Conservation (phyloP, 2,888 invertebrate genomes). For the Apamea sordens region DNA sequence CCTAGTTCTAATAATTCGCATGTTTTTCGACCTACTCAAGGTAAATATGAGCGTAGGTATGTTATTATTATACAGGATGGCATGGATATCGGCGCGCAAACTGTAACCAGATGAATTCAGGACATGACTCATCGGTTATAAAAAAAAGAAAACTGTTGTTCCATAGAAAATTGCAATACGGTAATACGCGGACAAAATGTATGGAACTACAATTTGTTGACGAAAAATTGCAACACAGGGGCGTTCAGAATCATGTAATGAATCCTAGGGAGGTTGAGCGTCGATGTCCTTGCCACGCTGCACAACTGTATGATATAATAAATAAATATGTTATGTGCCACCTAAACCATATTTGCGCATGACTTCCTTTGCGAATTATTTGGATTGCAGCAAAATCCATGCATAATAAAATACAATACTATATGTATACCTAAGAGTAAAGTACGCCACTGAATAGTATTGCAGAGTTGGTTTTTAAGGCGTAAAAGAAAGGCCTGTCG, state of each 20-base stretch:
- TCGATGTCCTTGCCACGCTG: too few relatives aligned
- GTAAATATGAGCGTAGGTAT: neutral
- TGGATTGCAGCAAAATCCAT: conserved; percentile 5
- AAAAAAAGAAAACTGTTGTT: too few relatives aligned
- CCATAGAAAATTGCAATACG: neutral
- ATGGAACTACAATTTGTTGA: too few relatives aligned
- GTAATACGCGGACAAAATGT: too few relatives aligned
- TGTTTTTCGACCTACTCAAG: neutral
- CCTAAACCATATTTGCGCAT: neutral
- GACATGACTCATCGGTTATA: too few relatives aligned
- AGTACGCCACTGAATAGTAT: conserved; percentile 34
- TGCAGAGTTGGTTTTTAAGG: conserved; percentile 7
- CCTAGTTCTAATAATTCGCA: neutral
- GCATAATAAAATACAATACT: neutral
- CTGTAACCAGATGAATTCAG: too few relatives aligned
- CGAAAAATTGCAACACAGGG: too few relatives aligned
- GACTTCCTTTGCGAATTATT: neutral
- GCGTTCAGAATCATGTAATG: neutral
- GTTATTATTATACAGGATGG: neutral
- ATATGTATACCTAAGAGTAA: conserved; percentile 34
- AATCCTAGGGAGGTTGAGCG: neutral
- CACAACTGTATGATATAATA: neutral
- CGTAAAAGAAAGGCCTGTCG: conserved; percentile 39
- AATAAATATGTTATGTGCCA: neutral
- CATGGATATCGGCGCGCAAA: too few relatives aligned